Percentiles rank a stretch among this genome's conserved stretches.
Conservation (phyloP, 2,888 invertebrate species). For the Bruchidius siliquastri region DNA sequence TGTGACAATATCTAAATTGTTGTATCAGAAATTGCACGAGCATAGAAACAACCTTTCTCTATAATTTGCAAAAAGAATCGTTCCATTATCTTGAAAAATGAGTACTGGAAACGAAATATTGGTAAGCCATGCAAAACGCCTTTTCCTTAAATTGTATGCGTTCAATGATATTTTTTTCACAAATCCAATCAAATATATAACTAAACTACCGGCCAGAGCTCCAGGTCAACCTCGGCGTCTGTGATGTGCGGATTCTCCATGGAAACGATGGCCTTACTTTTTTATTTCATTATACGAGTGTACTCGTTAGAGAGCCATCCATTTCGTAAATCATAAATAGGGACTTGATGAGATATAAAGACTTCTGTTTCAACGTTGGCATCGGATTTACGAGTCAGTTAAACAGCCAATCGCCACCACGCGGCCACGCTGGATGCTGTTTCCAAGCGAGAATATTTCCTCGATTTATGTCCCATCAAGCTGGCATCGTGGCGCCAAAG, state of each 20-base stretch:
- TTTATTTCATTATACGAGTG: not conserved
- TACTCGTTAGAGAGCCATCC: not conserved
- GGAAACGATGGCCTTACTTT: not conserved
- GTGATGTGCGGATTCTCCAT: not conserved
- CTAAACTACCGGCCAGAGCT: not conserved
- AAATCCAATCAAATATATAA: not conserved
- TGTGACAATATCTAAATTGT: too few species aligned
- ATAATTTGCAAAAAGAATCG: too few species aligned
- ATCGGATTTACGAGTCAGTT: not conserved
- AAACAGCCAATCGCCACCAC: not conserved
- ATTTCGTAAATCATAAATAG: not conserved
- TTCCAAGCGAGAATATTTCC: not conserved
- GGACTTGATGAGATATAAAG: not conserved
- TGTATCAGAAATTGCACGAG: too few species aligned
- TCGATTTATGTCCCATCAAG: not conserved
- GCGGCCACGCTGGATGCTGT: not conserved
- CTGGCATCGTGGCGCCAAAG: not conserved
- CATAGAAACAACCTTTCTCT: too few species aligned
- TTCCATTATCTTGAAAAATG: too few species aligned
- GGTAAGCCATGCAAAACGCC: too few species aligned
- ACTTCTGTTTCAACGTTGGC: not conserved
- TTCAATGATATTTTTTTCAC: not conserved
- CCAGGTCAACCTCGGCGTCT: not conserved
- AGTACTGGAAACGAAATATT: too few species aligned
- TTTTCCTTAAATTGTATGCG: too few species aligned